Conservation (phyloP, 2,888 invertebrate species). For the Bugula neritina region DNA sequence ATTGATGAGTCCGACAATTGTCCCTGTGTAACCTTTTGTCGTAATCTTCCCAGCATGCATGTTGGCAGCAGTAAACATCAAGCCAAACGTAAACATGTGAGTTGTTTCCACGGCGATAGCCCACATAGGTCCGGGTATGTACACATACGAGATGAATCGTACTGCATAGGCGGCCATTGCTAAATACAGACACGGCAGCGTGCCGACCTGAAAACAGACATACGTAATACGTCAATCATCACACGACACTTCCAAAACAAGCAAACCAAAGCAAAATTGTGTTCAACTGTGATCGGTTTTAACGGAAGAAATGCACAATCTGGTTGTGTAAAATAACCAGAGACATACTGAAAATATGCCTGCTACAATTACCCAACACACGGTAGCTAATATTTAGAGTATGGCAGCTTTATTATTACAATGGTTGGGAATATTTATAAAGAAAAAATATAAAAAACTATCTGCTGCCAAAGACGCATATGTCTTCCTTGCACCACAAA, state of each 20-base stretch:
- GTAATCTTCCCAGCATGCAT: conserved; percentile 79
- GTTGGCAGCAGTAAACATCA: conserved; percentile 86
- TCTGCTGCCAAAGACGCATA: too few species aligned
- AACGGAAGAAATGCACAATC: too few species aligned
- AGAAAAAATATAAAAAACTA: too few species aligned
- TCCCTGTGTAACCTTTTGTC: conserved; percentile 75
- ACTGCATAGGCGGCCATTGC: conserved; percentile 73
- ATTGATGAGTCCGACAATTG: conserved; percentile 77
- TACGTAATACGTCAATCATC: background rate
- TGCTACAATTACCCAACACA: too few species aligned
- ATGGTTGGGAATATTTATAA: too few species aligned
- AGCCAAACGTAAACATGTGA: conserved; percentile 80
- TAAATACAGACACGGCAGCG: conserved; percentile 74
- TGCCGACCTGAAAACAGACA: conserved; percentile 57
- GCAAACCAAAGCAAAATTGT: too few species aligned
- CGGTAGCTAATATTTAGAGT: too few species aligned
- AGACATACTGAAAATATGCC: too few species aligned
- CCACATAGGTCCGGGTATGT: conserved; percentile 74
- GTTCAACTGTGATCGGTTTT: too few species aligned
- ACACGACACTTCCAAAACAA: background rate
- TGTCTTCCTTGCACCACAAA: too few species aligned
- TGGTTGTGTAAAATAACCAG: too few species aligned
- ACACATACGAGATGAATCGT: conserved; percentile 69
- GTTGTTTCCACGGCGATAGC: conserved; percentile 76
- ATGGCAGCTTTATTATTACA: too few species aligned